Base-by-base conservation (phyloP, 1,140 invertebrate genomes). In the Solenopsis invicta region DNA sequence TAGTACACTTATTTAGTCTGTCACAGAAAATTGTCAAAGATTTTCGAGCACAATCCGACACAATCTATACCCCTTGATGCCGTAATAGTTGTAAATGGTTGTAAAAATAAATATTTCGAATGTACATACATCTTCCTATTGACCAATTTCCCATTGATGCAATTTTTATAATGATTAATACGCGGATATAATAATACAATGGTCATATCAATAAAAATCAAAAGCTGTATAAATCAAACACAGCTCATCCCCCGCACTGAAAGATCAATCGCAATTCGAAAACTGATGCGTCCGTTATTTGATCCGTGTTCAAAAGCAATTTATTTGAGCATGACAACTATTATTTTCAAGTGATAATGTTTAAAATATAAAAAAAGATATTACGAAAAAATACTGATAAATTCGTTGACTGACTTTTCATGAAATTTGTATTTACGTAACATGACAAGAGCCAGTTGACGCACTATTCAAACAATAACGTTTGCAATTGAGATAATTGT, bases 201-300 rank as follows among this genome's bases (percentile, higher is more conserved):
- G 1, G 48, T 13, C 13, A 24, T 59, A n/a, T 13, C 34, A 16
- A 61, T 74, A 74, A 74, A 61, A 82, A 82, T 82, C 18, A 16
- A 29, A 48, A 45, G 16, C n/a, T 29, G 61, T 74, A 18, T 4
- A 50, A 75, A 21, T 61, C 24, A 61, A 84, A 61, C n/a, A 21
- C 9, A 48, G 12, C 24, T 5, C 1, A 16, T 12, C 72, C 24
- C n/a, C 2, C 21, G 24, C 71, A 45, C 0, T 21, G 67, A 61
- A 72, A 82, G 74, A 61, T 54, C 77, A 69, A 80, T 13, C 37
- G 59, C 9, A 10, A 21, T 34, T 61, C 54, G 29, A 61, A 62
- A 84, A 74, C 74, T 84, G 61, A 16, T 18, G 41, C 24, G 9
- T 34, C n/a, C 12, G 54, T 84, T 74, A 50, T 37, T 75, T 61